phyloP scores from a whole-genome alignment of 2,888 invertebrate genomes.

The Anoncus sp. region DNA sequence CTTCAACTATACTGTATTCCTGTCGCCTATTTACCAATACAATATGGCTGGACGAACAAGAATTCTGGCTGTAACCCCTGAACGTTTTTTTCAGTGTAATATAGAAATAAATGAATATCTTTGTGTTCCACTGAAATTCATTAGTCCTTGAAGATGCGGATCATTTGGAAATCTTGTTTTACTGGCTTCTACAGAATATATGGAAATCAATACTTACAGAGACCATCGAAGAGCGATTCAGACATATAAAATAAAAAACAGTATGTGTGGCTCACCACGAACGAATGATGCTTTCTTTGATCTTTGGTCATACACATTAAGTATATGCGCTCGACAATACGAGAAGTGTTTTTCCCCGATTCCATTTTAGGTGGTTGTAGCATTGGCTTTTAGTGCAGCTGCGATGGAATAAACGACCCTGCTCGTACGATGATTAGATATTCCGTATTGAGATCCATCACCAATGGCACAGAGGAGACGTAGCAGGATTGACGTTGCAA shows the following conservation, averaged over 20 bases:
- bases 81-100: no score
- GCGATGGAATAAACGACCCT: not conserved
- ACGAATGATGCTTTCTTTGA: no score
- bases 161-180: not conserved
- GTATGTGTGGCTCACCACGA: no score
- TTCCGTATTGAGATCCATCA: not conserved
- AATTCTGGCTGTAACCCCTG: no score
- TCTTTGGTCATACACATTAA: no score
- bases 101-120: no score
- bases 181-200: not conserved
- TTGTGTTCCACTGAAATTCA: no score
- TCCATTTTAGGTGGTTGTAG: not conserved
- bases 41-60: no score
- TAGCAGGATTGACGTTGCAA: not conserved
- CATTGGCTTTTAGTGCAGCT: not conserved
- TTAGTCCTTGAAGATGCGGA: not conserved
- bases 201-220: not conserved
- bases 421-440: not conserved
- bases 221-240: not conserved
- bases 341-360: not conserved
- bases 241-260: no score
- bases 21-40: no score
- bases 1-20: no score
- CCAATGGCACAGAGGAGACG: not conserved
- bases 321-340: no score